Evolutionary conservation across 1,140 invertebrate species (phyloP).

Genomic region (Chionoecetes opilio): DNA sequence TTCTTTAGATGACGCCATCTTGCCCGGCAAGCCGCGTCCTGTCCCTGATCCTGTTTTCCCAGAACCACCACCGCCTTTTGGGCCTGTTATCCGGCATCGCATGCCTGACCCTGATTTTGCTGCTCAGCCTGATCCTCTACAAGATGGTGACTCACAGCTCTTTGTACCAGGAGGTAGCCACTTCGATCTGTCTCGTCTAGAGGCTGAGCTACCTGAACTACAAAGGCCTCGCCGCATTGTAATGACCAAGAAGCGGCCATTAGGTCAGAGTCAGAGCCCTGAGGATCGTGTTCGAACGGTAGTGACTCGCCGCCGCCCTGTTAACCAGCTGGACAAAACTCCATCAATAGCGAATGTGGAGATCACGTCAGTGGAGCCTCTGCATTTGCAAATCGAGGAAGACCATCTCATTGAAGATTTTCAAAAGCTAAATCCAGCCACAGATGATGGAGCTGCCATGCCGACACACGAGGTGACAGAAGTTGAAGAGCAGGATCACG

Average conservation of each 20-base stretch:
- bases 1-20: conserved; percentile 80
- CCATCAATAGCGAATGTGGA: background rate
- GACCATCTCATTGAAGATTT: conserved; percentile 42
- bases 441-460: conserved; percentile 7
- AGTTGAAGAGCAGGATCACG: conserved; percentile 50
- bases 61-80: conserved; percentile 79
- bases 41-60: conserved; percentile 78
- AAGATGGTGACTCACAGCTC: background rate
- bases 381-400: background rate
- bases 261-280: background rate
- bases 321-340: conserved; percentile 45
- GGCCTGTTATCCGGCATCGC: conserved; percentile 72
- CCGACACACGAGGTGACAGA: conserved; percentile 69
- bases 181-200: background rate
- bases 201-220: background rate
- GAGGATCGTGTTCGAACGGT: conserved; percentile 24
- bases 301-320: conserved; percentile 61
- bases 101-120: conserved; percentile 40
- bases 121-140: background rate
- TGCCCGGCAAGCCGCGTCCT: conserved; percentile 80
- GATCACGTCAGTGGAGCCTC: background rate
- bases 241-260: conserved; percentile 50
- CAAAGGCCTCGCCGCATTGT: conserved; percentile 63
- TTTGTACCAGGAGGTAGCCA: background rate
- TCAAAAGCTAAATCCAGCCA: conserved; percentile 4